Base-by-base conservation (phyloP, 2,888 invertebrate genomes). In the Sarcophaga subvicina region DNA sequence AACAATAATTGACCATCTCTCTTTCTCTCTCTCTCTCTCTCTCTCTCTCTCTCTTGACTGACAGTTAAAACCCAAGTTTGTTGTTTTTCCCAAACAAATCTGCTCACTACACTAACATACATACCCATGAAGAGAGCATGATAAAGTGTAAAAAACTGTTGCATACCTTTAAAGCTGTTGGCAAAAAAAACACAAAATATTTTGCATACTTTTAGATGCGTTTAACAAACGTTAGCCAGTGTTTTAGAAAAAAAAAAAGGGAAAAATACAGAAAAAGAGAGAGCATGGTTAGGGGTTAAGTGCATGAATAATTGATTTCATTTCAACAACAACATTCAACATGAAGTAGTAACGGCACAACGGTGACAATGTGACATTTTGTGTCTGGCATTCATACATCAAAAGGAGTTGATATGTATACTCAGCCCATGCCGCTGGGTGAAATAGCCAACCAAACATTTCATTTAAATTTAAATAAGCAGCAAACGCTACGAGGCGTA, bases 251-350 rank as follows among this genome's bases (percentile, higher is more conserved):
- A 12, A 27, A 12, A 11, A 25, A n/a, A 47, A 3, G 59, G 14
- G 11, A 0, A 10, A 14, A 45, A 47, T 2, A 20, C 17, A 25
- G n/a, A 20, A 54, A 4, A 0, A 64, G 87, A 87, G 89, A 62
- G 76, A 12, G 37, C 71, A 54, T 64, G 25, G n/a, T 47, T 67
- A 25, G 66, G 90, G 90, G 88, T 88, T 89, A 87, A 89, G 91
- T 90, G 90, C 87, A 91, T 91, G 90, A 91, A 91, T 90, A 91
- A 91, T 91, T 91, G 91, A 91, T 91, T 91, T 91, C 90, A 91
- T 91, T 86, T 80, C 82, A 88, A 84, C 86, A 87, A 78, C 76
- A 88, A 17, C 59, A 27, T 63, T 67, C 27, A 80, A 54, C 82
- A 82, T 69, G 62, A 82, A 54, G 64, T 49, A 73, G 64, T 54